Base-by-base conservation (phyloP, 2,888 invertebrate genomes). In the Dryobotodes eremita region DNA sequence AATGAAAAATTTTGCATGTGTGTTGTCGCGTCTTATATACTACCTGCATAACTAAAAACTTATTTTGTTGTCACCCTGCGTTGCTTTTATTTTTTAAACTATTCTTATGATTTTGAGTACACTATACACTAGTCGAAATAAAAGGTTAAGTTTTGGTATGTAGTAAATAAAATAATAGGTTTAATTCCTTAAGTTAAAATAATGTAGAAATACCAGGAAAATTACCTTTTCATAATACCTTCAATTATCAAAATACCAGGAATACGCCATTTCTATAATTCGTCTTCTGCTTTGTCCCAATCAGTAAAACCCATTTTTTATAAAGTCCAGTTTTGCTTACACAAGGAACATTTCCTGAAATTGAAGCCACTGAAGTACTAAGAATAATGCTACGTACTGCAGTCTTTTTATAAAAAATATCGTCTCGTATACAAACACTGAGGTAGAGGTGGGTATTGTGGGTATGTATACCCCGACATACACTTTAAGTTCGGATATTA, bases 1-100 rank as follows among this genome's bases (percentile, higher is more conserved):
- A 93, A 93, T 94, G 86, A 92, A 92, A 93, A 91, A 89, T 90
- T 84, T 79, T 79, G 84, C 82, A 76, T 85, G 48, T 65, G 71
- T 80, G 70, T 77, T 71, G 65, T 85, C 70, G 73, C 73, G 36
- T 72, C 53, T 66, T 59, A 26, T 59, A 46, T 23, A 23, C 1
- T 10, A 75, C 59, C 36, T 20, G 20, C 26, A 36, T 53, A 62
- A 76, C 69, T 71, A 70, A 61, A 71, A 36, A 36, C 15, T 42
- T 36, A n/a, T 55, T 20, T 71, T 50, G 7, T 55, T 66, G 46
- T 31, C 23, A 20, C 13, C 20, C 8, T 36, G 3, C 15, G 10
- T 23, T 15, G 23, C 2, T 61, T 55, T 71, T 26, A 70, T 23
- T 50, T 50, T 69, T 15, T 36, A 2, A 31, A 10, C 15, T 23